Conservation (phyloP, 2,113 vertebrate genomes). For the Andinoacara biseriatus region DNA sequence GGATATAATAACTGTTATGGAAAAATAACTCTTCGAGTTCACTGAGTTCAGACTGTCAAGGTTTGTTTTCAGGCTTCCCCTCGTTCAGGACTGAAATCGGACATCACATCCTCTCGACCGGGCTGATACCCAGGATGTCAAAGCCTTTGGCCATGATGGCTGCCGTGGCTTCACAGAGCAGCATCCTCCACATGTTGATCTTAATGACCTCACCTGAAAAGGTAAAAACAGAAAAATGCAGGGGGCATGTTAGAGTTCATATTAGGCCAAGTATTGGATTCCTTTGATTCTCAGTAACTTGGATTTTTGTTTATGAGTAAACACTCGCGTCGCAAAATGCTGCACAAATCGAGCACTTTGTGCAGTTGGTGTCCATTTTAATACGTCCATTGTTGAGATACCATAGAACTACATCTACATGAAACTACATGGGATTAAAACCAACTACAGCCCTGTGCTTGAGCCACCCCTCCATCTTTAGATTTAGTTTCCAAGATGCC, state of each 20-base stretch:
- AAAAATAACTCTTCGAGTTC: not conserved
- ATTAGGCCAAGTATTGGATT: accelerated
- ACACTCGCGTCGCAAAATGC: not conserved
- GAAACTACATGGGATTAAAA: too few species aligned
- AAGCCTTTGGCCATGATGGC: slow-evolving; percentile 93
- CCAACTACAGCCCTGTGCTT: not conserved
- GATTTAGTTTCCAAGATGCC: not conserved
- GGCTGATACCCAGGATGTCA: slow-evolving; percentile 91
- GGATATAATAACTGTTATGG: not conserved
- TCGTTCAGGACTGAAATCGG: not conserved
- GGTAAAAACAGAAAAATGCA: not conserved
- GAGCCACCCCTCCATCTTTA: not conserved
- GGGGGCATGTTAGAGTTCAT: accelerated
- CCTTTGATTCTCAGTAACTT: too few species aligned
- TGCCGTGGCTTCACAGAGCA: slow-evolving; percentile 93
- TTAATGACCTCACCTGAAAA: slow-evolving; percentile 89
- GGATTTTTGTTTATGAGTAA: not conserved
- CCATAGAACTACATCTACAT: too few species aligned
- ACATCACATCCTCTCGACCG: slow-evolving; percentile 92
- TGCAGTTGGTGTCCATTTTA: too few species aligned
- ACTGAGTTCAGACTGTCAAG: not conserved
- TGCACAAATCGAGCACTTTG: too few species aligned
- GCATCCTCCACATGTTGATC: slow-evolving; percentile 95
- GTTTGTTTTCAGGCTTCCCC: not conserved
- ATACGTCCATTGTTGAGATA: too few species aligned